Evolutionary conservation across 2,113 vertebrate species (phyloP).

Genomic region (Polyodon spathula): DNA sequence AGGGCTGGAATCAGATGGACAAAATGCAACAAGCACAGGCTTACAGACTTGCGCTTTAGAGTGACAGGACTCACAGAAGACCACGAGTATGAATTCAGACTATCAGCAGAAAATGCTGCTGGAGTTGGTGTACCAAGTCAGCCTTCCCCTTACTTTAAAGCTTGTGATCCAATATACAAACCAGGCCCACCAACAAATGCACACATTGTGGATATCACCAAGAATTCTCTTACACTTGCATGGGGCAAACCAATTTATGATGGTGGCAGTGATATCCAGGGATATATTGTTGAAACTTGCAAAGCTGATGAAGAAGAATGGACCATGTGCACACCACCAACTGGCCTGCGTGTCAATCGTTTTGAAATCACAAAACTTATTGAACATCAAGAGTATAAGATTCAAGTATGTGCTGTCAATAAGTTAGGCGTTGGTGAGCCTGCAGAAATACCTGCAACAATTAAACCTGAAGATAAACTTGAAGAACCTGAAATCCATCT

Average conservation of each 20-base stretch:
- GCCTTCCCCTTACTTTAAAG: constrained; percentile 76
- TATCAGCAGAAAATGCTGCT: constrained; percentile 93
- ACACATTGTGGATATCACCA: constrained; percentile 75
- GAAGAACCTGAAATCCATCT: constrained; percentile 88
- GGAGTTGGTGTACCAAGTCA: constrained; percentile 81
- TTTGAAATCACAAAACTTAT: constrained; percentile 82
- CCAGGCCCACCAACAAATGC: constrained; percentile 82
- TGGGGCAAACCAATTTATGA: constrained; percentile 96
- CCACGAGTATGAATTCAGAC: constrained; percentile 93
- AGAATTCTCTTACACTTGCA: constrained; percentile 68
- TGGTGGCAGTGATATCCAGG: constrained; percentile 87
- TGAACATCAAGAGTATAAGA: constrained; percentile 92
- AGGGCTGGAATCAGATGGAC: constrained; percentile 89
- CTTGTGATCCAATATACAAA: constrained; percentile 89
- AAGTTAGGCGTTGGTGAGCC: constrained; percentile 88
- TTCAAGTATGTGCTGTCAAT: constrained; percentile 86
- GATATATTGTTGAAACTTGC: constrained; percentile 85
- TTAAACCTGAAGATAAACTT: constrained; percentile 90
- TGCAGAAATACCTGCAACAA: constrained; percentile 66
- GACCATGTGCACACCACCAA: constrained; percentile 78
- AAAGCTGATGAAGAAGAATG: constrained; percentile 96
- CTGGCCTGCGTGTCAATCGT: constrained; percentile 69
- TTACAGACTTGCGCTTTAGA: constrained; percentile 89
- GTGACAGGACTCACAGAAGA: constrained; percentile 89
- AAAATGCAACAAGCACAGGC: constrained; percentile 92